Conservation (phyloP, 2,797 vertebrate species). For the Takifugu ocellatus region DNA sequence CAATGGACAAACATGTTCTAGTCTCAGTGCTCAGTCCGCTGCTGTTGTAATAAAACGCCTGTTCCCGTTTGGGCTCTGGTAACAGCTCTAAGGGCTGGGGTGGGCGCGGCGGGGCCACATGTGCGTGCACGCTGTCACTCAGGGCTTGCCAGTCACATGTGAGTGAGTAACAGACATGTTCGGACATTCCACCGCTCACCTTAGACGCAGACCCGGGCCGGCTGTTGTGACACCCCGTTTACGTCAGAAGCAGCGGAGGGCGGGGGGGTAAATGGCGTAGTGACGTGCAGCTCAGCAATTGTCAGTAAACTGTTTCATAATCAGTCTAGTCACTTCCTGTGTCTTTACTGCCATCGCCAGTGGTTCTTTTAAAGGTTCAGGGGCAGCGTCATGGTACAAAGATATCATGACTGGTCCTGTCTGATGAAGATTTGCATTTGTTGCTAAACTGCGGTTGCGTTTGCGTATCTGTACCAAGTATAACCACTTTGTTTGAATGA, state of each 20-base stretch:
- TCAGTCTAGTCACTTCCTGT: constrained; percentile 54
- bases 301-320: constrained; percentile 49
- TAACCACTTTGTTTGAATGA: background rate
- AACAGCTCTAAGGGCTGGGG: constrained; percentile 18
- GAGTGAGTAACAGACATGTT: constrained; percentile 68
- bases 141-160: constrained; percentile 66
- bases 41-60: background rate
- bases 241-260: constrained; percentile 46
- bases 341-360: constrained; percentile 6
- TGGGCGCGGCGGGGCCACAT: constrained; percentile 36
- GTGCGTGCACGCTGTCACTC: constrained; percentile 27
- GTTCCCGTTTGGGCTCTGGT: constrained; percentile 12
- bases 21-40: background rate
- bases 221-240: constrained; percentile 57
- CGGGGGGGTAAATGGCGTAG: constrained; percentile 27
- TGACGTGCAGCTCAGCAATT: constrained; percentile 45
- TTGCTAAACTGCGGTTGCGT: background rate
- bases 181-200: constrained; percentile 56
- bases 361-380: background rate
- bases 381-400: background rate
- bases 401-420: background rate
- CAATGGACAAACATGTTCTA: background rate
- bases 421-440: background rate
- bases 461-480: background rate
- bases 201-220: constrained; percentile 16